Evolutionary conservation across 1,140 invertebrate genomes (phyloP).

Genomic region (Sminthurinus signatus): DNA sequence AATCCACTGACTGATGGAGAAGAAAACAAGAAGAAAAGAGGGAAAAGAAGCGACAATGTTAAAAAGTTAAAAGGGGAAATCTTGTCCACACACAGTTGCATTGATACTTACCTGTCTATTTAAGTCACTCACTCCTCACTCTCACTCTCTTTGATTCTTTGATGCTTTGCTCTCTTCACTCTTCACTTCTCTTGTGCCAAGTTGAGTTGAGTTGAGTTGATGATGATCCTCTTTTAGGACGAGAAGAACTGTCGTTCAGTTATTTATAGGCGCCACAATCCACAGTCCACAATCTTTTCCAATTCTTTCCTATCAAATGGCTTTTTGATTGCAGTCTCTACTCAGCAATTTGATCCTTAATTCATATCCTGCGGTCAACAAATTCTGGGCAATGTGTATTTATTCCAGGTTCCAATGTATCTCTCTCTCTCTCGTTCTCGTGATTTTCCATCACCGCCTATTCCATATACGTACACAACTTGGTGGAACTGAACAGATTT

Average conservation of each 20-base stretch:
- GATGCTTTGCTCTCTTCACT: too few species aligned
- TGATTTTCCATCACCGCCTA: too few species aligned
- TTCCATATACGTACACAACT: too few species aligned
- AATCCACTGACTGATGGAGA: background rate
- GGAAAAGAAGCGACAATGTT: background rate
- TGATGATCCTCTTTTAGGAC: background rate
- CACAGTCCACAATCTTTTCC: background rate
- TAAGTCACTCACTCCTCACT: background rate
- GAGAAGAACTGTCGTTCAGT: constrained; percentile 2
- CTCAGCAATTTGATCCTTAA: constrained; percentile 34
- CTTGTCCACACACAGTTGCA: background rate
- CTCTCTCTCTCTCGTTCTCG: too few species aligned
- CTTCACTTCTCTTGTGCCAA: too few species aligned
- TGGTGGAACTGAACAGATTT: constrained; percentile 5
- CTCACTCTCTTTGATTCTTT: background rate
- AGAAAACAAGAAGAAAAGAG: too few species aligned
- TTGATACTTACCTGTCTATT: background rate
- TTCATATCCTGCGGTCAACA: constrained; percentile 24
- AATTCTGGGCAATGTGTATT: background rate
- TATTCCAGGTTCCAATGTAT: background rate
- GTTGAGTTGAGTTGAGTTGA: too few species aligned
- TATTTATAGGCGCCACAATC: constrained; percentile 20
- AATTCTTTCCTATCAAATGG: constrained; percentile 22
- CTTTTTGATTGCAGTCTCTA: constrained; percentile 32
- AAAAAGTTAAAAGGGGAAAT: background rate